Evolutionary conservation across 2,888 invertebrate genomes (phyloP).

Genomic region (Drosophila acutilabella): DNA sequence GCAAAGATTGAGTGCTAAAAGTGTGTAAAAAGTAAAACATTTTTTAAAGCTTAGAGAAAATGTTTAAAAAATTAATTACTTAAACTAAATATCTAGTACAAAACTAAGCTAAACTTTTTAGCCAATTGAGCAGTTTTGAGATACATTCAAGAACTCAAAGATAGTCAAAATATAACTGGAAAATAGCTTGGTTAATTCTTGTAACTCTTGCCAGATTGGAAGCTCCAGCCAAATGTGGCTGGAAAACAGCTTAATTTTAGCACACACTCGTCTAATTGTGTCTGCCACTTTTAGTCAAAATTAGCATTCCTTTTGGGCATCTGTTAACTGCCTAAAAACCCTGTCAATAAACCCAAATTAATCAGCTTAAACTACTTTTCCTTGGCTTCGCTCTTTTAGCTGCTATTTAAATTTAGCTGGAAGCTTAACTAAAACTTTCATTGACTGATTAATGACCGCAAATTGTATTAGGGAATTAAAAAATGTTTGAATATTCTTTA

Average conservation of each 20-base stretch:
- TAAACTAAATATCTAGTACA: background rate
- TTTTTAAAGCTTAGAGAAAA: too few relatives aligned
- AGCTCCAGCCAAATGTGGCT: background rate
- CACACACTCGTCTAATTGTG: background rate
- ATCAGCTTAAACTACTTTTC: background rate
- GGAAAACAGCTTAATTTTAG: background rate
- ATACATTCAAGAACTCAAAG: too few relatives aligned
- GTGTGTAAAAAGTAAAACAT: too few relatives aligned
- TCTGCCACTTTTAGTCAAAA: too few relatives aligned
- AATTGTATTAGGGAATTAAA: conserved; percentile 7
- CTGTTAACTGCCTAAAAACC: background rate
- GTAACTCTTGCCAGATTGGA: background rate
- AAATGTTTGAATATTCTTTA: background rate
- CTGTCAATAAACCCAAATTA: background rate
- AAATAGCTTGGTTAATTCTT: too few relatives aligned
- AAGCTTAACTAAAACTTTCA: conserved; percentile 1
- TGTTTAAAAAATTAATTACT: too few relatives aligned
- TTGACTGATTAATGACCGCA: conserved; percentile 18
- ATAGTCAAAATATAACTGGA: too few relatives aligned
- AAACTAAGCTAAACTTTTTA: too few relatives aligned
- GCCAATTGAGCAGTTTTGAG: too few relatives aligned
- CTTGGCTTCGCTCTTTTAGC: background rate
- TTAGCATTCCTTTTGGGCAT: too few relatives aligned
- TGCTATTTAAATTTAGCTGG: conserved; percentile 1
- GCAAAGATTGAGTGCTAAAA: background rate